phyloP scores from a whole-genome alignment of 2,113 vertebrate genomes.

The Channa maculata region DNA sequence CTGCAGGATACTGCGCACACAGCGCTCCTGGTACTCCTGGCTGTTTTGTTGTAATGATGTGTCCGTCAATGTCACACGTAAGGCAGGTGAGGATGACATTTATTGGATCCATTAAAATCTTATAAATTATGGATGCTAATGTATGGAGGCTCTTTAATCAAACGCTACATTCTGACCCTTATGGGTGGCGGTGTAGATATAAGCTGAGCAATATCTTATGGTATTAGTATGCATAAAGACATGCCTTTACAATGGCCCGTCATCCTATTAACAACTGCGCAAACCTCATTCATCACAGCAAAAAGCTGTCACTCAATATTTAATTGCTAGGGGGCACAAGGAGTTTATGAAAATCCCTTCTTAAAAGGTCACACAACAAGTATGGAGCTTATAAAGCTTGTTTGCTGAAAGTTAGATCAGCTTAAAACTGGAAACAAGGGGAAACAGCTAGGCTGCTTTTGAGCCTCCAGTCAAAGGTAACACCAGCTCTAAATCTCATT shows the following conservation, averaged over 20 bases:
- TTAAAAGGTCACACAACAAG: too few relatives aligned
- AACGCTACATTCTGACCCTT: conserved; percentile 54
- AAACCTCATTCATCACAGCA: conserved; percentile 18
- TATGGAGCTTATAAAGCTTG: neutral
- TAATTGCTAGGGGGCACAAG: neutral
- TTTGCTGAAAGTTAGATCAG: conserved; percentile 1
- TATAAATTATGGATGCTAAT: conserved; percentile 77
- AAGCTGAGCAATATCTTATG: conserved; percentile 35
- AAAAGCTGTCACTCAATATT: neutral
- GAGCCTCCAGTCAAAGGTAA: too few relatives aligned
- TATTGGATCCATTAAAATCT: conserved; percentile 69
- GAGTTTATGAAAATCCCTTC: too few relatives aligned
- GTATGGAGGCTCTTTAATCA: conserved; percentile 70
- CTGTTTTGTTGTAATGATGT: conserved; percentile 27
- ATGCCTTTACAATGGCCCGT: neutral
- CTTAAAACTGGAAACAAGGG: neutral
- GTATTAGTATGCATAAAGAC: conserved; percentile 37
- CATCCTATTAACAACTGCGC: conserved; percentile 3
- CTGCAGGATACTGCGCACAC: conserved; percentile 39
- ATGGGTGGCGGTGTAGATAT: conserved; percentile 6
- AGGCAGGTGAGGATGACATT: conserved; percentile 66
- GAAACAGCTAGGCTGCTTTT: neutral
- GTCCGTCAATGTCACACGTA: conserved; percentile 68
- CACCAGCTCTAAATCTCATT: too few relatives aligned
- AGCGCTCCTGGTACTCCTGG: conserved; percentile 20